Percentiles rank a stretch among this genome's conserved stretches.
phyloP scores from a whole-genome alignment of 2,888 invertebrate genomes.

The Epistrophe eligans region DNA sequence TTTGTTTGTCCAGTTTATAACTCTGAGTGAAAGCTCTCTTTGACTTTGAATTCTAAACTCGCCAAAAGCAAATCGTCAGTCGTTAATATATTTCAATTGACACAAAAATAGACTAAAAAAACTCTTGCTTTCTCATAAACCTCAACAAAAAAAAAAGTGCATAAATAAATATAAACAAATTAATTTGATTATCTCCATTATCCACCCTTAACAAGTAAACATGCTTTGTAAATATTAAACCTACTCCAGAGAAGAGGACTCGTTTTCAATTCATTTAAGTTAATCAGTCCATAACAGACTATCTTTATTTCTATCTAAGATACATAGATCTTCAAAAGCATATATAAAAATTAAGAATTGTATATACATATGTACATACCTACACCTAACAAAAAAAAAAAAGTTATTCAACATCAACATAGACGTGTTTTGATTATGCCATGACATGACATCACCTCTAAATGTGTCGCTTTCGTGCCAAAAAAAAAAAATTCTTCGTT shows the following conservation, averaged over 20 bases:
- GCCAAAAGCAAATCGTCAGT: background rate
- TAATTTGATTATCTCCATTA: conserved; percentile 43
- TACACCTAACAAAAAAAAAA: conserved; percentile 8
- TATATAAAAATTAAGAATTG: background rate
- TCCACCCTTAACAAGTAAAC: background rate
- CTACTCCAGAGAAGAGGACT: conserved; percentile 22
- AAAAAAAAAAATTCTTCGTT: conserved; percentile 33
- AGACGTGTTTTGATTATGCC: conserved; percentile 26
- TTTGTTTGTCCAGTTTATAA: background rate
- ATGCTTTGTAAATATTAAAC: background rate
- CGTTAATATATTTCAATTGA: conserved; percentile 18
- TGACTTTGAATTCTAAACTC: background rate
- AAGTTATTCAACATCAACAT: background rate
- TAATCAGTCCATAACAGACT: background rate
- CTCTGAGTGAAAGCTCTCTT: background rate
- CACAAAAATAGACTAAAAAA: background rate
- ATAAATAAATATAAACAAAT: conserved; percentile 26
- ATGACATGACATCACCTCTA: conserved; percentile 59
- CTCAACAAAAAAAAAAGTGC: background rate
- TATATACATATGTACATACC: background rate
- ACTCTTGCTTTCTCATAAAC: background rate
- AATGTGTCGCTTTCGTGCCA: conserved; percentile 32
- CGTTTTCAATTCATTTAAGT: conserved; percentile 28
- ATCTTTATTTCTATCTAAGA: no score
- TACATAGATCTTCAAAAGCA: conserved; percentile 18